Evolutionary conservation across 2,888 invertebrate species (phyloP).

Genomic region (Autographa gamma): DNA sequence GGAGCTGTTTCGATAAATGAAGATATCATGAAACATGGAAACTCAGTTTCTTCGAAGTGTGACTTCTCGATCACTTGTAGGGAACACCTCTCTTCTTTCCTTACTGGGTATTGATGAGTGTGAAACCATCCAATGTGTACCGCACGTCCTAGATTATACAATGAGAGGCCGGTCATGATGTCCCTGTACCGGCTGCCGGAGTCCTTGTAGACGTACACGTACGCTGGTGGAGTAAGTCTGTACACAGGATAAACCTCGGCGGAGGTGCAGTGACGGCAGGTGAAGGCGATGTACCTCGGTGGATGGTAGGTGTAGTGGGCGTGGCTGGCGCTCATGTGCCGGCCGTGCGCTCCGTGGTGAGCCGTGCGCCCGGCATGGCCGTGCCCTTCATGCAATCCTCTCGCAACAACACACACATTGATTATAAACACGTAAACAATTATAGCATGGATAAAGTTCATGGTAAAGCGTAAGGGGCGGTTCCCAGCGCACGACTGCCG

Average conservation of each 20-base stretch:
- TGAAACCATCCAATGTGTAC: constrained; percentile 66
- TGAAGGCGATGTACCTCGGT: constrained; percentile 75
- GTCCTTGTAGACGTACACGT: constrained; percentile 80
- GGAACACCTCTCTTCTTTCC: constrained; percentile 75
- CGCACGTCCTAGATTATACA: constrained; percentile 82
- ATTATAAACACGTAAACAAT: constrained; percentile 63
- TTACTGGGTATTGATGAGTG: constrained; percentile 66
- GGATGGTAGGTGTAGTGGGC: constrained; percentile 81
- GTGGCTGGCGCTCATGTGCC: constrained; percentile 75
- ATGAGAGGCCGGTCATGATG: constrained; percentile 78
- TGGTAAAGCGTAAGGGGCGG: constrained; percentile 77
- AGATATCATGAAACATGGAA: constrained; percentile 83
- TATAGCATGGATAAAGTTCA: constrained; percentile 67
- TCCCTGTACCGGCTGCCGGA: constrained; percentile 76
- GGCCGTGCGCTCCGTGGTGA: constrained; percentile 46
- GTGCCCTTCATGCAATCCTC: constrained; percentile 42
- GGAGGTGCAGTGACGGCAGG: constrained; percentile 75
- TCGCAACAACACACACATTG: constrained; percentile 74
- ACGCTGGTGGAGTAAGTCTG: constrained; percentile 77
- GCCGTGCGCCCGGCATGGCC: constrained; percentile 33
- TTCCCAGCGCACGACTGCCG: constrained; percentile 80
- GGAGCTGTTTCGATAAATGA: constrained; percentile 74
- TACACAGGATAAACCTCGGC: constrained; percentile 80
- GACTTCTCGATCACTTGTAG: constrained; percentile 76
- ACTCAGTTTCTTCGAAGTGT: constrained; percentile 76